A percentile compares a stretch with the other conserved stretches of the same genome.
Conservation (phyloP, 2,113 vertebrate genomes). For the Tichodroma muraria region DNA sequence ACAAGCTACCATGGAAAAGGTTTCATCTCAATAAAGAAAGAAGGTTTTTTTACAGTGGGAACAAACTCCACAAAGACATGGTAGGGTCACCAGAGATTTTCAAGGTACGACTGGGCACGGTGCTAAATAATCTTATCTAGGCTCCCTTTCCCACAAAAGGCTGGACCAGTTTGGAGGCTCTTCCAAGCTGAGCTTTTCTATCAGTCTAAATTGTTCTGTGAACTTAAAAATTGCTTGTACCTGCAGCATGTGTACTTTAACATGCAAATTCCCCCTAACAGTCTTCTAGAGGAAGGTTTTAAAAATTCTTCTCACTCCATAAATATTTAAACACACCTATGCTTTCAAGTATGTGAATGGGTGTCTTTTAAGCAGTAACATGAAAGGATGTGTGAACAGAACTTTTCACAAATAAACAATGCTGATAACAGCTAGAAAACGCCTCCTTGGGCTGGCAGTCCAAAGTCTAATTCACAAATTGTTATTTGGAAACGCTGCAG, state of each 20-base stretch:
- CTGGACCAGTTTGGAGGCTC: neutral
- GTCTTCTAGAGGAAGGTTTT: neutral
- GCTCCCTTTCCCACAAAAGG: neutral
- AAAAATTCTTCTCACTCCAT: neutral
- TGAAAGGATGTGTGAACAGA: neutral
- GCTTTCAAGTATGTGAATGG: neutral
- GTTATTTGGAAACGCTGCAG: neutral
- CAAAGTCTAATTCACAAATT: neutral
- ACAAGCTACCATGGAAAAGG: neutral
- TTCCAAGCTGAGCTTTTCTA: neutral
- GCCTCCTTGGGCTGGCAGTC: neutral
- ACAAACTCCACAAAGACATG: neutral
- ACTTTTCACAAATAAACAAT: neutral
- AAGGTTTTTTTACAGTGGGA: neutral
- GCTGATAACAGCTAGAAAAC: neutral
- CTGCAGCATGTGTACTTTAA: neutral
- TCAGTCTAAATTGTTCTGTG: neutral
- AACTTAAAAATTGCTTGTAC: neutral
- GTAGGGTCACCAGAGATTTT: neutral
- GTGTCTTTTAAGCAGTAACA: neutral
- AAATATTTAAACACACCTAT: slow-evolving; percentile 8
- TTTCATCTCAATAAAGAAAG: neutral
- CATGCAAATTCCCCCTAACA: neutral
- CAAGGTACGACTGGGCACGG: neutral
- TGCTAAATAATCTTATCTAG: neutral